These are phyloP conservation scores for Hycleus phaleratus DNA, from an alignment of 1,140 invertebrate species.

Conservation along the genomic window DNA sequence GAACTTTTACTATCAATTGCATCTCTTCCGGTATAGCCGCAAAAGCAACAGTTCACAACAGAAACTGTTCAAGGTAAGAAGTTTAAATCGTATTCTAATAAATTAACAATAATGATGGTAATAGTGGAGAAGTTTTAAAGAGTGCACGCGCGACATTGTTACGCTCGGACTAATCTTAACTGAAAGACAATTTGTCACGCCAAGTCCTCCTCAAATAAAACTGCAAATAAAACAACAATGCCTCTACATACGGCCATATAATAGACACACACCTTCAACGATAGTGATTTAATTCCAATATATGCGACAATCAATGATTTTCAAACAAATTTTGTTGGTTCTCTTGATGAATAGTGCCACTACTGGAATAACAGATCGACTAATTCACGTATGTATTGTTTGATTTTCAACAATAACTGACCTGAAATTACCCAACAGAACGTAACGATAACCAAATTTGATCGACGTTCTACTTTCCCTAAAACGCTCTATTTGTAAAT, in stretches of 20 bases:
- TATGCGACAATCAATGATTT: background rate
- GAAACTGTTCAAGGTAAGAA: too few species aligned
- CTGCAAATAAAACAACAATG: conserved; percentile 28
- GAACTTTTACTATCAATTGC: too few species aligned
- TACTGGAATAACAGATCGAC: background rate
- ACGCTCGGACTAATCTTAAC: conserved; percentile 18
- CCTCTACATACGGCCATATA: conserved; percentile 6
- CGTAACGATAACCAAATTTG: too few species aligned
- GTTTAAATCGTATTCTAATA: too few species aligned
- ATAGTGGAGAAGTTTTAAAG: too few species aligned
- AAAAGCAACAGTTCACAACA: too few species aligned
- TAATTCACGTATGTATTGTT: conserved; percentile 4
- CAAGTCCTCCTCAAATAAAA: conserved; percentile 4
- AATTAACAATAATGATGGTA: too few species aligned
- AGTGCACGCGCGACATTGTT: conserved; percentile 7
- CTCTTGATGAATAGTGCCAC: background rate
- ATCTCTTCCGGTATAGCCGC: too few species aligned
- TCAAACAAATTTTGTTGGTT: background rate
- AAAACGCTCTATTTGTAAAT: conserved; percentile 4
- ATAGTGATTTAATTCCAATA: background rate
- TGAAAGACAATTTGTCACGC: conserved; percentile 40
- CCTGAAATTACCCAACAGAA: conserved; percentile 29
- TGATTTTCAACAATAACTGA: conserved; percentile 24
- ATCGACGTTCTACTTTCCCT: conserved; percentile 15
- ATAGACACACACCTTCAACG: conserved; percentile 1